These are phyloP conservation scores for Plutella xylostella DNA, from an alignment of 2,888 invertebrate species.

Conservation along the genomic window DNA sequence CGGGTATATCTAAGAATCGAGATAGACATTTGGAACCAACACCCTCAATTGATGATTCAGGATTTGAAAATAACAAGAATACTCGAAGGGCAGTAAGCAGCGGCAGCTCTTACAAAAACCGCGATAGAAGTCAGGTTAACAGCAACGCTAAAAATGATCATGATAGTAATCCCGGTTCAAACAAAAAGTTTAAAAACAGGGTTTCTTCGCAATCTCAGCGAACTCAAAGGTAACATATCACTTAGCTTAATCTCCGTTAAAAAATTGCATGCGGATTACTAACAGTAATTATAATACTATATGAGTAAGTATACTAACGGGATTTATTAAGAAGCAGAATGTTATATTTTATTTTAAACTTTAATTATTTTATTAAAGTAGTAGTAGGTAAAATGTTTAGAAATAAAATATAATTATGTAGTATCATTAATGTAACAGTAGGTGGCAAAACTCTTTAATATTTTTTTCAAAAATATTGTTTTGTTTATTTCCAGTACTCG, in stretches of 20 bases:
- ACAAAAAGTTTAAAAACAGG: conserved; percentile 59
- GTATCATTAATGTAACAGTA: too few species aligned
- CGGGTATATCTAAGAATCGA: conserved; percentile 65
- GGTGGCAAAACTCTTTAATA: too few species aligned
- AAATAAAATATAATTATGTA: too few species aligned
- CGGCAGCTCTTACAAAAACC: conserved; percentile 69
- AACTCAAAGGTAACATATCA: conserved; percentile 45
- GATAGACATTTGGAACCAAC: conserved; percentile 75
- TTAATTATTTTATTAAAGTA: too few species aligned
- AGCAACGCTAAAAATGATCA: conserved; percentile 47
- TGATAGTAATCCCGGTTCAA: conserved; percentile 38
- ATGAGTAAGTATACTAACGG: too few species aligned
- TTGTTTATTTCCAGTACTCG: conserved; percentile 58
- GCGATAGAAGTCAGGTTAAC: conserved; percentile 53
- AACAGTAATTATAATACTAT: too few species aligned
- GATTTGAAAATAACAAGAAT: conserved; percentile 57
- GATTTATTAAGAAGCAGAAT: too few species aligned
- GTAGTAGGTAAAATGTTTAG: too few species aligned
- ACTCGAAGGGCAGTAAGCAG: conserved; percentile 62
- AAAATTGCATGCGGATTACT: too few species aligned
- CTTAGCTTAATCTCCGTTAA: too few species aligned
- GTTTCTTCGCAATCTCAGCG: conserved; percentile 40
- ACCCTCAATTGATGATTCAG: conserved; percentile 70
- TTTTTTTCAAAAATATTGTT: too few species aligned
- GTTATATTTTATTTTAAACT: too few species aligned